Conservation (phyloP, 2,797 vertebrate genomes). For the Cheracebus regulus region DNA sequence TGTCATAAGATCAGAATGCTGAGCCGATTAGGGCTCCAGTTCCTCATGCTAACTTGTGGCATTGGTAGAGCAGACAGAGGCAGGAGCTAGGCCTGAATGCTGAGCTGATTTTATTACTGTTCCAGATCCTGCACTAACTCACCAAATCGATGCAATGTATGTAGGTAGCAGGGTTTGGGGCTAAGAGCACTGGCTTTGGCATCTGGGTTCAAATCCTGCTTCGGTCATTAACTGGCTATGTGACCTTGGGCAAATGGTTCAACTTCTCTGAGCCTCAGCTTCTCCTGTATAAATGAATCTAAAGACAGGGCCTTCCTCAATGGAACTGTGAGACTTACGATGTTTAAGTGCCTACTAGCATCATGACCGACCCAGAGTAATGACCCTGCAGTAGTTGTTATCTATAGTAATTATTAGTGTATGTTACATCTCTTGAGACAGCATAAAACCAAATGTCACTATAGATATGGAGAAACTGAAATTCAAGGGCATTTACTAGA, state of each 20-base stretch:
- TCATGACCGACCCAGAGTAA: background rate
- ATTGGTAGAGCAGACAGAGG: background rate
- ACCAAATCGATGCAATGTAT: fast-evolving
- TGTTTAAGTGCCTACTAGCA: background rate
- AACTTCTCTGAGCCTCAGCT: background rate
- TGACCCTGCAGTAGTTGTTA: background rate
- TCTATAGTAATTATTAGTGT: background rate
- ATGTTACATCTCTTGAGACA: background rate
- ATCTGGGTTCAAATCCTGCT: background rate
- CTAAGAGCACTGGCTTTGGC: background rate
- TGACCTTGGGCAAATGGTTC: background rate
- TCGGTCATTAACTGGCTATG: background rate
- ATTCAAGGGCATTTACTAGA: background rate
- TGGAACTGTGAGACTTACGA: background rate
- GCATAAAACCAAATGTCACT: background rate
- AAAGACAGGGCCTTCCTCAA: background rate
- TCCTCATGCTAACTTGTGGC: fast-evolving
- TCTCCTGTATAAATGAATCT: background rate
- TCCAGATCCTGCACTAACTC: background rate
- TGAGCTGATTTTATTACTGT: background rate
- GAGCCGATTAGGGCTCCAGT: background rate
- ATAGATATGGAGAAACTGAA: background rate
- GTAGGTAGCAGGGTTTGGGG: background rate
- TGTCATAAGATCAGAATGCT: background rate
- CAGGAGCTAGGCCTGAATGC: background rate